phyloP scores from a whole-genome alignment of 1,140 invertebrate species.

The Belonocnema kinseyi region DNA sequence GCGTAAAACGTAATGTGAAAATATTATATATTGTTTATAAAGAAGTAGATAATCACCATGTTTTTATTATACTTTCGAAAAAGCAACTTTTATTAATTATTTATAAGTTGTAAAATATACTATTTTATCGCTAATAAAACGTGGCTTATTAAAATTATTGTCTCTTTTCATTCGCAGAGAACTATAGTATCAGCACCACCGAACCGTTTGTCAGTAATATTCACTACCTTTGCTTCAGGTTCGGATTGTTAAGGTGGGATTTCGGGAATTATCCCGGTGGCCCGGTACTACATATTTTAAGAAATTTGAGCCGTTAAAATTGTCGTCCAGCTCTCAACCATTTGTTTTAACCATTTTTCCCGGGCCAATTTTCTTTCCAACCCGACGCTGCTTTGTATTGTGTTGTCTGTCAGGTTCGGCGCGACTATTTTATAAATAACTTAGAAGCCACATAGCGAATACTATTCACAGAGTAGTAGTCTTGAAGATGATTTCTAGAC shows the following conservation, averaged over 20 bases:
- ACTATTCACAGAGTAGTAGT: conserved; percentile 20
- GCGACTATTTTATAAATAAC: conserved; percentile 17
- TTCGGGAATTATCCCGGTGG: too few relatives aligned
- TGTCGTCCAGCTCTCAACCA: too few relatives aligned
- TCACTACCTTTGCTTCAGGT: neutral
- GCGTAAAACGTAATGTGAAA: conserved; percentile 30
- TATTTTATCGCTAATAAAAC: conserved; percentile 69
- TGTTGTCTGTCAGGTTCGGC: neutral
- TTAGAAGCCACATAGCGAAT: neutral
- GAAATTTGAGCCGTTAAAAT: too few relatives aligned
- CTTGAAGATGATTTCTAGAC: neutral
- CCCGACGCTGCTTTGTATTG: neutral
- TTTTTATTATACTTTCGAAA: conserved; percentile 48
- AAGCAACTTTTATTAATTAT: conserved; percentile 66
- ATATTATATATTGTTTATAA: conserved; percentile 34
- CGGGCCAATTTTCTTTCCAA: too few relatives aligned
- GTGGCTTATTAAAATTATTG: conserved; percentile 58
- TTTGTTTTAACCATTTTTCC: too few relatives aligned
- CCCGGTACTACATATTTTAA: too few relatives aligned
- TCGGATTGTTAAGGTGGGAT: too few relatives aligned
- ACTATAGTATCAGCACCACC: neutral
- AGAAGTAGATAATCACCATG: conserved; percentile 30
- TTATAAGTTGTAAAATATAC: conserved; percentile 67
- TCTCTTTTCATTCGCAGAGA: conserved; percentile 41
- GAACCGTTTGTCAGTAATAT: neutral